Conservation (phyloP, 2,888 invertebrate species). For the Eubasilissa splendida region DNA sequence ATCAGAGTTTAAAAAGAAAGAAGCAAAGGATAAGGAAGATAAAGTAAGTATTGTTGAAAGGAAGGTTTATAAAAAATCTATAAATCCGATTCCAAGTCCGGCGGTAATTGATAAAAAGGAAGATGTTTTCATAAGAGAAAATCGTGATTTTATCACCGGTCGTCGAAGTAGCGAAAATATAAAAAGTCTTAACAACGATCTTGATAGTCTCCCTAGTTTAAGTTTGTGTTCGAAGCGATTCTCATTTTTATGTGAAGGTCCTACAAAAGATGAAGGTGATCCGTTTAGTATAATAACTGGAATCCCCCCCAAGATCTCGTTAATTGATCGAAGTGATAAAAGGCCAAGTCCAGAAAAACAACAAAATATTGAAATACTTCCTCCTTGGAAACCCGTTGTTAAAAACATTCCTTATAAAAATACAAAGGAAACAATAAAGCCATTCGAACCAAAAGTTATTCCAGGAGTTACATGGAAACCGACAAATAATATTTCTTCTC, state of each 20-base stretch:
- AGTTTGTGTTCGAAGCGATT: conserved; percentile 57
- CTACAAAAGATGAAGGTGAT: conserved; percentile 70
- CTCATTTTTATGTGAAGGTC: conserved; percentile 64
- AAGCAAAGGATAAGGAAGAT: conserved; percentile 49
- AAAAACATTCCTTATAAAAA: conserved; percentile 16
- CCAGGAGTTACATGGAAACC: conserved; percentile 20
- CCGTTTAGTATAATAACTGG: conserved; percentile 65
- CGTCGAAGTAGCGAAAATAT: conserved; percentile 50
- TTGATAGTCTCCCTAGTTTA: conserved; percentile 55
- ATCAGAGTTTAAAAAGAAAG: conserved; percentile 50
- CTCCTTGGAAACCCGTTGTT: conserved; percentile 48
- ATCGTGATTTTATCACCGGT: conserved; percentile 28
- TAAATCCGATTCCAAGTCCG: conserved; percentile 40
- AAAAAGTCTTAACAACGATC: conserved; percentile 52
- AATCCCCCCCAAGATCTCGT: conserved; percentile 53
- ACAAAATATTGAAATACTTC: conserved; percentile 45
- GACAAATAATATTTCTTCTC: background rate
- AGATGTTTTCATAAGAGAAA: conserved; percentile 39
- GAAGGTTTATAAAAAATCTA: conserved; percentile 6
- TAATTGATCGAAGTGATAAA: conserved; percentile 29
- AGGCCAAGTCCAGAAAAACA: conserved; percentile 6
- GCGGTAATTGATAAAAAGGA: conserved; percentile 49
- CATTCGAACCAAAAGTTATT: conserved; percentile 5
- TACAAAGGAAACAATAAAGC: background rate
- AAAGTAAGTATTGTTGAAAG: conserved; percentile 52